Percentiles rank a stretch among this genome's conserved stretches.
phyloP scores from a whole-genome alignment of 2,888 invertebrate species.

The Orchestes rusci region DNA sequence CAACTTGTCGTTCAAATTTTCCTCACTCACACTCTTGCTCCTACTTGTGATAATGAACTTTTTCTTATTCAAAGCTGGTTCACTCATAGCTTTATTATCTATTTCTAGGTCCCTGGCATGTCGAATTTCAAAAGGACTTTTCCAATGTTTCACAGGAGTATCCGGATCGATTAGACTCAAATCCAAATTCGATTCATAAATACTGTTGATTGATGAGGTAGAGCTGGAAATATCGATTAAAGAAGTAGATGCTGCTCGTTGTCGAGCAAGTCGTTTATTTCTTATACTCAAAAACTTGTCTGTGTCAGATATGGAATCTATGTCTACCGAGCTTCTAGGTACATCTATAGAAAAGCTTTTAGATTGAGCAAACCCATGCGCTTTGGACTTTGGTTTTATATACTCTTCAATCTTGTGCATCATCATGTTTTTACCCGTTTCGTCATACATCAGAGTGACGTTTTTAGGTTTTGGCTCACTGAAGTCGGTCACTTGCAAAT shows the following conservation, averaged over 20 bases:
- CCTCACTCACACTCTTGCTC: constrained; percentile 38
- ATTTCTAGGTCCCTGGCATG: constrained; percentile 66
- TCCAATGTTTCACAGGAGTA: constrained; percentile 47
- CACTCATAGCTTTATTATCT: constrained; percentile 43
- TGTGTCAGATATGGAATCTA: constrained; percentile 32
- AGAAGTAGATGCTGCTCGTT: constrained; percentile 35
- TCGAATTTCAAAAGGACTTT: constrained; percentile 61
- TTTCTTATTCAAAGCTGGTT: constrained; percentile 35
- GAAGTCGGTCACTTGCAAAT: constrained; percentile 42
- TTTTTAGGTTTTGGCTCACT: constrained; percentile 42
- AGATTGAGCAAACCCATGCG: constrained; percentile 35
- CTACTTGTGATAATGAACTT: constrained; percentile 27
- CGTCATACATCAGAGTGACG: constrained; percentile 43
- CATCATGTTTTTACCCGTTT: constrained; percentile 37
- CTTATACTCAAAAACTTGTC: constrained; percentile 38
- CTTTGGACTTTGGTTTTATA: constrained; percentile 28
- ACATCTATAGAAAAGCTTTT: constrained; percentile 41
- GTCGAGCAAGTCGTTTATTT: constrained; percentile 33
- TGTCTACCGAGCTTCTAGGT: constrained; percentile 33
- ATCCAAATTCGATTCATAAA: constrained; percentile 42
- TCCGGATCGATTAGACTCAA: constrained; percentile 39
- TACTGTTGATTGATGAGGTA: constrained; percentile 42
- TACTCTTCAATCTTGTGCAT: constrained; percentile 30
- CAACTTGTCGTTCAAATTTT: constrained; percentile 37
- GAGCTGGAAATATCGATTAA: constrained; percentile 43